Conservation (phyloP, 2,888 invertebrate species). For the Brachyopa scutellaris region DNA sequence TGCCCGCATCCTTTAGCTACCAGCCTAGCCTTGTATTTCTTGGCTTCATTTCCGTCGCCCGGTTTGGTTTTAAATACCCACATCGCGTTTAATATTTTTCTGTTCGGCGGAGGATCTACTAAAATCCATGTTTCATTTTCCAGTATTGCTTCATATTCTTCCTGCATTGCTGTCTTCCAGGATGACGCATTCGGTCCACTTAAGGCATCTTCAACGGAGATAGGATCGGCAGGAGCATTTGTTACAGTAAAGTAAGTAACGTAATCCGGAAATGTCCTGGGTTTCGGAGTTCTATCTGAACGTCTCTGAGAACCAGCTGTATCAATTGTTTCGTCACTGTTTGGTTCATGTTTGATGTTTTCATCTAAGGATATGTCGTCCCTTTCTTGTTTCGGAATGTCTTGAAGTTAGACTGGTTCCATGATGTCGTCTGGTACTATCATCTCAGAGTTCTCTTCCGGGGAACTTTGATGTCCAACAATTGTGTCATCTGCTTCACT, state of each 20-base stretch:
- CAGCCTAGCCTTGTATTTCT: neutral
- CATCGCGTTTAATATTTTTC: neutral
- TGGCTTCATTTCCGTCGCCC: neutral
- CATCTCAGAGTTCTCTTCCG: neutral
- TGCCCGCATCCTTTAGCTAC: conserved; percentile 12
- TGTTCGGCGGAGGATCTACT: conserved; percentile 1
- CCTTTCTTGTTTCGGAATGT: no score
- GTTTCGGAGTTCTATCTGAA: no score
- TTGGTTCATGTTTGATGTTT: no score
- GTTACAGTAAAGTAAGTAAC: conserved; percentile 7
- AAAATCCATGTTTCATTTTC: neutral
- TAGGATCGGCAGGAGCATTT: conserved; percentile 16
- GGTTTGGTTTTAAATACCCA: conserved; percentile 12
- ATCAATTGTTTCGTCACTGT: no score
- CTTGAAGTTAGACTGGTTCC: no score
- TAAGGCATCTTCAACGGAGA: conserved; percentile 15
- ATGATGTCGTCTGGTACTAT: no score
- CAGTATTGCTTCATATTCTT: conserved; percentile 4
- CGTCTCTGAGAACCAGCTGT: no score
- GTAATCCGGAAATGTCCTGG: no score
- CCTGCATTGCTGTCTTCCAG: conserved; percentile 8
- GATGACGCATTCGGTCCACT: conserved; percentile 17
- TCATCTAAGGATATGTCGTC: no score
- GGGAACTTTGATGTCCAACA: no score
- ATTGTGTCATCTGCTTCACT: conserved; percentile 2